Conservation (phyloP, 2,113 vertebrate genomes). For the Deroptyus accipitrinus region DNA sequence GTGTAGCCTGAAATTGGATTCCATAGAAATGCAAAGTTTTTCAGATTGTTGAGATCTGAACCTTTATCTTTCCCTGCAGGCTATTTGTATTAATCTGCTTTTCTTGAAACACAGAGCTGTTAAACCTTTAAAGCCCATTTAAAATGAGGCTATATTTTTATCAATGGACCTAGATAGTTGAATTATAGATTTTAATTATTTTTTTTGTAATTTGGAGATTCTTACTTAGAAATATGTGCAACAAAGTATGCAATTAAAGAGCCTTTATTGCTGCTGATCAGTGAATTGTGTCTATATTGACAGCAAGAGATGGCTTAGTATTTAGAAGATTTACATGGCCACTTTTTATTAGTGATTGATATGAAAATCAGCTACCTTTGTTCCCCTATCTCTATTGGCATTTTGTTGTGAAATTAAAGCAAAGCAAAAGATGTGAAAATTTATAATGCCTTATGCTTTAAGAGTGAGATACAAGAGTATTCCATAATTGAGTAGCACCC, state of each 20-base stretch:
- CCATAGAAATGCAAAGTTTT: conserved; percentile 57
- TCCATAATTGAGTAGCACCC: background rate
- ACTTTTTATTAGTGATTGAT: background rate
- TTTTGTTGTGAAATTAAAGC: background rate
- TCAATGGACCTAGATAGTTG: background rate
- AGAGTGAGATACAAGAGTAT: background rate
- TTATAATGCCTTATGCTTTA: background rate
- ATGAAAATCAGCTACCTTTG: background rate
- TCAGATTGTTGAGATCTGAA: conserved; percentile 50
- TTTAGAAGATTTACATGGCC: background rate
- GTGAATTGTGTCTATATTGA: background rate
- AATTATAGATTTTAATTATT: conserved; percentile 55
- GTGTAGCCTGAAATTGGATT: conserved; percentile 57
- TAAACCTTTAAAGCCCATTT: conserved; percentile 49
- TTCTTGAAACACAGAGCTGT: conserved; percentile 45
- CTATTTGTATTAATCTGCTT: conserved; percentile 61
- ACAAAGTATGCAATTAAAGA: conserved; percentile 18
- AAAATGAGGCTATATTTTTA: conserved; percentile 28
- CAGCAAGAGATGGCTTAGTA: background rate
- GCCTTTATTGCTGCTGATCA: background rate
- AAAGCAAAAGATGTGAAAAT: background rate
- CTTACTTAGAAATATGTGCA: conserved; percentile 29
- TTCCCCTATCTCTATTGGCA: background rate
- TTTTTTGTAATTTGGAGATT: conserved; percentile 23
- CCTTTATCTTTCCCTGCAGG: conserved; percentile 55